phyloP scores from a whole-genome alignment of 2,113 vertebrate species.

The Sinocyclocheilus maitianheensis region DNA sequence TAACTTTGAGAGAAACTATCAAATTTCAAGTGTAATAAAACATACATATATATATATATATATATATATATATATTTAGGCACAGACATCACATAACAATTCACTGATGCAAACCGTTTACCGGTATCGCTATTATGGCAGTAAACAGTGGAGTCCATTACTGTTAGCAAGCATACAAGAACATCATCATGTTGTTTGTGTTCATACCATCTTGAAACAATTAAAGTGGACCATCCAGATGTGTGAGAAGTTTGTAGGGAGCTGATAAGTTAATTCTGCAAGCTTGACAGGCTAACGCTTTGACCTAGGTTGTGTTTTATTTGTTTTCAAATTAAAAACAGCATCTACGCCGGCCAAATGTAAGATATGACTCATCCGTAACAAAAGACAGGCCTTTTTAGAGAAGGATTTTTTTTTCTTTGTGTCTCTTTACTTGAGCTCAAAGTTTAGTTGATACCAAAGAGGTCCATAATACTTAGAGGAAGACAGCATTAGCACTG shows the following conservation, averaged over 20 bases:
- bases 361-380: neutral
- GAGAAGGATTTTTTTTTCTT: neutral
- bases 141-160: slow-evolving; percentile 12
- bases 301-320: neutral
- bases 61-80: too few species aligned
- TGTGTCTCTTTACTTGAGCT: neutral
- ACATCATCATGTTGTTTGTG: neutral
- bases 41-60: too few species aligned
- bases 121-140: neutral
- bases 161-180: slow-evolving; percentile 4
- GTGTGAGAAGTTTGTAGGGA: slow-evolving; percentile 16
- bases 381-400: neutral
- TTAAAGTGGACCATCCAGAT: slow-evolving; percentile 26
- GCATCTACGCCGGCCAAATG: neutral
- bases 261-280: slow-evolving; percentile 6
- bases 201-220: slow-evolving; percentile 30
- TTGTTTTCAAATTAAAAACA: slow-evolving; percentile 28
- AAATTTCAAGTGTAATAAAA: neutral
- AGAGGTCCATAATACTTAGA: neutral
- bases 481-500: neutral
- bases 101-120: slow-evolving; percentile 25
- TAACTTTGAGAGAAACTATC: neutral
- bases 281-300: neutral
- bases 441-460: neutral
- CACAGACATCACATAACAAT: neutral